These are phyloP conservation scores for Semaprochilodus insignis DNA, from an alignment of 2,797 vertebrate species.

Conservation along the genomic window DNA sequence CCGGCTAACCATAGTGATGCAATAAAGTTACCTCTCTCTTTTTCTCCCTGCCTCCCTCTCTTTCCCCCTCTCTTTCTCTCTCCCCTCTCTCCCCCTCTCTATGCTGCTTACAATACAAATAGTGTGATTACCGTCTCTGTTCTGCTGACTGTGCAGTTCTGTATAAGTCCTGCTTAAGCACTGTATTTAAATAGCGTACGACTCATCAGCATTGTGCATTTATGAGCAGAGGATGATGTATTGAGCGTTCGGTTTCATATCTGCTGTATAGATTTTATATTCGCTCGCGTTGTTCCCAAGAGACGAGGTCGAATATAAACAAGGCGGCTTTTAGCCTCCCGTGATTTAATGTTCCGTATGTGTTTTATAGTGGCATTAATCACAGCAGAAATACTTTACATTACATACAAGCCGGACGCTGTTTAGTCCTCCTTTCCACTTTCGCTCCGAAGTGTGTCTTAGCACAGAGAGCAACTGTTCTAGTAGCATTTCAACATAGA, in stretches of 20 bases:
- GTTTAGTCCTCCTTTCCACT: too few relatives aligned
- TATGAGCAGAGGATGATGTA: conserved; percentile 33
- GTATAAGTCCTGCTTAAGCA: background rate
- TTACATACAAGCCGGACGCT: background rate
- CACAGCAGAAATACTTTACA: background rate
- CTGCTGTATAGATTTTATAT: conserved; percentile 15
- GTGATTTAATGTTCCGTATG: background rate
- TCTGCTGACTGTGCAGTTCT: conserved; percentile 43
- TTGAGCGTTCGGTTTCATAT: background rate
- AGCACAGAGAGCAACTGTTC: too few relatives aligned
- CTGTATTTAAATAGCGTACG: conserved; percentile 38
- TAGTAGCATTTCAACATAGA: too few relatives aligned
- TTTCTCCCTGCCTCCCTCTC: background rate
- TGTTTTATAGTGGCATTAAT: background rate
- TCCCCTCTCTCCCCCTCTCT: background rate
- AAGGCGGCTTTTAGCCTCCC: background rate
- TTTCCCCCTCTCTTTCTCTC: conserved; percentile 27
- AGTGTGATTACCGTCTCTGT: conserved; percentile 29
- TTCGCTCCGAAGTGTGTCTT: too few relatives aligned
- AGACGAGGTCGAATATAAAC: conserved; percentile 15
- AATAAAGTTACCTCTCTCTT: too few relatives aligned
- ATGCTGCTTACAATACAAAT: background rate
- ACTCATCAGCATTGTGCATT: conserved; percentile 43
- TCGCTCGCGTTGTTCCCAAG: conserved; percentile 16
- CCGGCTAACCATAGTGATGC: too few relatives aligned